Base-by-base conservation (phyloP, 1,140 invertebrate species). In the Bombus polaris region DNA sequence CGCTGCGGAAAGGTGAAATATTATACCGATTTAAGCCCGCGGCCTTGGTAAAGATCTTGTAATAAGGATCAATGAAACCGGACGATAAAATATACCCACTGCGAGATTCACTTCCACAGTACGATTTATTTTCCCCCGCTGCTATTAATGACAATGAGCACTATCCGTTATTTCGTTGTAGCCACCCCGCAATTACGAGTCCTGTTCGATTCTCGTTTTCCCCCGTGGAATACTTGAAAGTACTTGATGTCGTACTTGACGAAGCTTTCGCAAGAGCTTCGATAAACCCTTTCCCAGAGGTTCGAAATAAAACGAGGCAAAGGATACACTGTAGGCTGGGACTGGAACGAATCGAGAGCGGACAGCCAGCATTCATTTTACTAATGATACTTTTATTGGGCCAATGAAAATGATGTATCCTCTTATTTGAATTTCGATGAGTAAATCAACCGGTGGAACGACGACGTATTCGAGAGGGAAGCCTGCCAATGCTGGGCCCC, bases 1-100 rank as follows among this genome's bases (percentile, higher is more conserved):
- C 73, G 87, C n/a, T n/a, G 83, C 44, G 79, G 75, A 89, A 89
- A 85, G 81, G 80, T 89, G 84, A 89, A 89, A 89, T 89, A 89
- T 89, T 86, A 89, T 83, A 89, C 65, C 75, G 87, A 89, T 82
- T 80, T 78, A 72, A 76, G 75, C 47, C 79, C 76, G 76, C 79
- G 87, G 88, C 88, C 88, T 89, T 89, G 88, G 87, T 68, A 76
- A 83, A 77, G 84, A 86, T 86, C 88, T 86, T 74, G 75, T 79
- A 89, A 86, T 83, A 83, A 86, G 79, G 75, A 89, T 89, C 87
- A 86, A 89, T 89, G 84, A 75, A 76, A 53, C 66, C 66, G 72
- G 28, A 37, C 68, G 83, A 88, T 85, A 81, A 89, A 85, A 89
- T 62, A 76, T 66, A 59, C 81, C 35, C 28, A 39, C 74, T n/a